Conservation (phyloP, 1,140 invertebrate genomes). For the Bombus haemorrhoidalis region DNA sequence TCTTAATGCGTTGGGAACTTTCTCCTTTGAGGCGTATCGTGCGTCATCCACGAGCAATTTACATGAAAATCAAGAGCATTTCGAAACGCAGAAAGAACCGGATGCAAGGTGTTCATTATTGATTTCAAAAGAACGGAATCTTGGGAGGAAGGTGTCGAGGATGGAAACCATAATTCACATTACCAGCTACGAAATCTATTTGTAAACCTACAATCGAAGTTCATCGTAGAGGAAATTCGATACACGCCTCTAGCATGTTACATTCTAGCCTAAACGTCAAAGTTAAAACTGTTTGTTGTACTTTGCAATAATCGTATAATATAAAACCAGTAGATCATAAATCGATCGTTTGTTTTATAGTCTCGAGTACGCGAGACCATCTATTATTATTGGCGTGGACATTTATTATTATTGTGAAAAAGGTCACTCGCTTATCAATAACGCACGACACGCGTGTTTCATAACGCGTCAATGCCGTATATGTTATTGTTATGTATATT, state of each 20-base stretch:
- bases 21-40: neutral
- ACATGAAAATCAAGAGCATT: constrained; percentile 35
- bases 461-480: too few species aligned
- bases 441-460: too few species aligned
- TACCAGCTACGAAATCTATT: neutral
- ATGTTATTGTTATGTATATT: too few species aligned
- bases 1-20: neutral
- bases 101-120: constrained; percentile 1
- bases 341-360: neutral
- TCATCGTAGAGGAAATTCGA: neutral
- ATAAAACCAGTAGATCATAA: neutral
- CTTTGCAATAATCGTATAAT: neutral
- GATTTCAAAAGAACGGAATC: constrained; percentile 1
- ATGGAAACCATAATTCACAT: neutral
- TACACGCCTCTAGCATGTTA: neutral
- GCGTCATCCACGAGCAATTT: constrained; percentile 9
- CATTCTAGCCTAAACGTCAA: neutral
- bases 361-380: too few species aligned
- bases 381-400: too few species aligned
- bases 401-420: too few species aligned
- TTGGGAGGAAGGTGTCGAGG: neutral
- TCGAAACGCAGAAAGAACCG: constrained; percentile 12
- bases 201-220: neutral
- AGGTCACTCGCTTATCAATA: too few species aligned
- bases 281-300: neutral